These are phyloP conservation scores for Actenoides hombroni DNA, from an alignment of 2,113 vertebrate genomes.

Conservation along the genomic window DNA sequence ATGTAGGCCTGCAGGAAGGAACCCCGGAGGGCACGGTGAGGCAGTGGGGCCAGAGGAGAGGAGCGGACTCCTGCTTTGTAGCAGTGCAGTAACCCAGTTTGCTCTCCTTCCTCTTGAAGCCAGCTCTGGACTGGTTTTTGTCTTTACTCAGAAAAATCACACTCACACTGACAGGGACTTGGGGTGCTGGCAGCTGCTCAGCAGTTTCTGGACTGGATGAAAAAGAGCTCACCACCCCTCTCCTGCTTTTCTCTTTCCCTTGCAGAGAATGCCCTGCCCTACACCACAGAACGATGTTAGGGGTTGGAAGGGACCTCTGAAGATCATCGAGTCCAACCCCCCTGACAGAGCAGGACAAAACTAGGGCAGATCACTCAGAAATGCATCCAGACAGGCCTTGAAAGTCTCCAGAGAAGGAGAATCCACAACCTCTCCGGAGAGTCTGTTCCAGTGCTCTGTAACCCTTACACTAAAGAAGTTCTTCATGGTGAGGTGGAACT, in stretches of 20 bases:
- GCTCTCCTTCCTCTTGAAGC: neutral
- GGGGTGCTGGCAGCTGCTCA: neutral
- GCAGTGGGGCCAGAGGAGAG: neutral
- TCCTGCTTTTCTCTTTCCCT: neutral
- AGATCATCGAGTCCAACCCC: too few species aligned
- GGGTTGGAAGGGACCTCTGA: too few species aligned
- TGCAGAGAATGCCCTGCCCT: neutral
- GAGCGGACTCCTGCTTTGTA: neutral
- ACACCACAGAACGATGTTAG: neutral
- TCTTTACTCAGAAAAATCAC: neutral
- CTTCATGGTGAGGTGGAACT: too few species aligned
- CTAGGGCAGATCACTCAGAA: too few species aligned
- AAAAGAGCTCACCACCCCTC: neutral
- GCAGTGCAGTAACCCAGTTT: neutral
- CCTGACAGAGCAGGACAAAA: too few species aligned
- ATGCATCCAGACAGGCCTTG: too few species aligned
- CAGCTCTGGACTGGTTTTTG: neutral
- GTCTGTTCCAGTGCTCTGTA: too few species aligned
- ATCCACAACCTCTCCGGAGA: too few species aligned
- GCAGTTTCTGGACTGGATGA: neutral
- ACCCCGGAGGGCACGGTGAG: neutral
- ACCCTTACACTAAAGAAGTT: too few species aligned
- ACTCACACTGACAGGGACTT: accelerated
- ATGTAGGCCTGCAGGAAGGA: slow-evolving; percentile 85
- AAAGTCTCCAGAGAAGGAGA: too few species aligned